phyloP scores from a whole-genome alignment of 2,113 vertebrate genomes.

The Neopipo cinnamomea region DNA sequence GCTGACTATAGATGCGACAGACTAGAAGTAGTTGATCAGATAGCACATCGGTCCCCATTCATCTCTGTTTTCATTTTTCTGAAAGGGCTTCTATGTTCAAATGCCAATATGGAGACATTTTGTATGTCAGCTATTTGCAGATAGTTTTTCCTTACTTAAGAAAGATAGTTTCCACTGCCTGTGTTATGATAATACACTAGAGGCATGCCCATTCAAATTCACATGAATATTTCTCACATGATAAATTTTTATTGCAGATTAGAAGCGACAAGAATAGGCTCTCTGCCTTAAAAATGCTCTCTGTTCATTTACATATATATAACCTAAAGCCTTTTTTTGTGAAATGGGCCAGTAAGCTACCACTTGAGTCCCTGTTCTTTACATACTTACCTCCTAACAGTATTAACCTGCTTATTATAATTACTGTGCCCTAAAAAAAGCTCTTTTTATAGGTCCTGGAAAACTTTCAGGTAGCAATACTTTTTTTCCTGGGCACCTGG shows the following conservation, averaged over 20 bases:
- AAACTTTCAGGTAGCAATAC: not conserved
- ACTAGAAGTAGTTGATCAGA: not conserved
- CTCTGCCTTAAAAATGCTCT: constrained; percentile 27
- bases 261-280: constrained; percentile 37
- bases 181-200: constrained; percentile 7
- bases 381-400: not conserved
- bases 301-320: constrained; percentile 49
- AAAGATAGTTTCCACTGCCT: constrained; percentile 6
- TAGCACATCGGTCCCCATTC: not conserved
- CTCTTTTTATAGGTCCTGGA: not conserved
- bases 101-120: not conserved
- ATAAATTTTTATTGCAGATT: constrained; percentile 49
- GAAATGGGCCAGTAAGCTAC: not conserved
- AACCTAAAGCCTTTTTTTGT: not conserved
- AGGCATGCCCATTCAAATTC: constrained; percentile 1
- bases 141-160: not conserved
- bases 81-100: not conserved
- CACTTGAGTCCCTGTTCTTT: not conserved
- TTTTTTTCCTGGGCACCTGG: not conserved
- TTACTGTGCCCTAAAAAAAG: not conserved
- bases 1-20: not conserved
- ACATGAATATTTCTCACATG: constrained; percentile 43
- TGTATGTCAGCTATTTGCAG: not conserved
- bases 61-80: not conserved
- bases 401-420: not conserved